phyloP scores from a whole-genome alignment of 2,113 vertebrate genomes.

The Myrmecobius fasciatus region DNA sequence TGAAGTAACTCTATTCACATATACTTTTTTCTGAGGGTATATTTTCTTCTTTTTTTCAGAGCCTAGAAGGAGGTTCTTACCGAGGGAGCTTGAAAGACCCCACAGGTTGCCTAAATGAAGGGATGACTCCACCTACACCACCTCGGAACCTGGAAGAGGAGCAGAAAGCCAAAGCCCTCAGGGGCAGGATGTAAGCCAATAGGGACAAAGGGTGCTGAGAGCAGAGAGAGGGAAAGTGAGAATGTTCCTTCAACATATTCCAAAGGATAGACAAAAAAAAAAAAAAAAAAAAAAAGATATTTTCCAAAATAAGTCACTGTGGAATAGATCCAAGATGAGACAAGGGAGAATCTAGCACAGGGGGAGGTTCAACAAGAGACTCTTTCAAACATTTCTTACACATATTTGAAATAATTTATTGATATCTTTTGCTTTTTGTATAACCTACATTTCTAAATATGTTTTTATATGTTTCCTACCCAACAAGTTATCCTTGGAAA shows the following conservation, averaged over 20 bases:
- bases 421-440: background rate
- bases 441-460: background rate
- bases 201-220: background rate
- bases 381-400: background rate
- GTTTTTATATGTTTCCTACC: background rate
- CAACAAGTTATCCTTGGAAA: background rate
- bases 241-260: background rate
- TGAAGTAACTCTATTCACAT: background rate
- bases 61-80: constrained; percentile 92
- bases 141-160: constrained; percentile 95
- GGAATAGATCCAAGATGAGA: background rate
- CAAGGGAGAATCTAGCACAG: background rate
- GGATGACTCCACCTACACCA: constrained; percentile 82
- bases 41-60: constrained; percentile 84
- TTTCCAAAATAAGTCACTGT: background rate
- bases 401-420: background rate
- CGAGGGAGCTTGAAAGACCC: constrained; percentile 88
- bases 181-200: constrained; percentile 94
- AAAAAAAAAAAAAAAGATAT: background rate
- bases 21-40: constrained; percentile 44
- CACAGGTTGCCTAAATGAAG: constrained; percentile 84
- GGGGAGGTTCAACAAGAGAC: background rate
- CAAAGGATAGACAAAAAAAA: background rate
- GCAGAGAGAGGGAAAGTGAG: background rate
- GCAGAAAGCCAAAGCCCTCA: constrained; percentile 96